phyloP scores from a whole-genome alignment of 2,888 invertebrate species.

The Sarcophaga carnaria region DNA sequence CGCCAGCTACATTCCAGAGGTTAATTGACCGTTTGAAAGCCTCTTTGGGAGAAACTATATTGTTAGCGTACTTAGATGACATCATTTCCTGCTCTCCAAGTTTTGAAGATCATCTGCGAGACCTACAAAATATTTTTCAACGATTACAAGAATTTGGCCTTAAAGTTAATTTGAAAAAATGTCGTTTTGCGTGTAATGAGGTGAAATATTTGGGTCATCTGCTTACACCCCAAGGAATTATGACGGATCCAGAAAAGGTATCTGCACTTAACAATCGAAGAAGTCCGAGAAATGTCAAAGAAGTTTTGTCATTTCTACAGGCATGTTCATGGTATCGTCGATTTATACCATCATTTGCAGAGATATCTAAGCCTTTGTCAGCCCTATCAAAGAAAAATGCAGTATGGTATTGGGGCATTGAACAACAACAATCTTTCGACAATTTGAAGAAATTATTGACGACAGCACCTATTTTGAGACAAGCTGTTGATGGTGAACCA shows the following conservation, averaged over 20 bases:
- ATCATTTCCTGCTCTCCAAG: conserved; percentile 1
- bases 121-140: neutral
- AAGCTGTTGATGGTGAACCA: neutral
- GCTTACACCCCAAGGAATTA: conserved; percentile 61
- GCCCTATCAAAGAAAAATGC: too few relatives aligned
- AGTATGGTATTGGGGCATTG: neutral
- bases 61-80: neutral
- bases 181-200: too few relatives aligned
- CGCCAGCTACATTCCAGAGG: too few relatives aligned
- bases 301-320: conserved; percentile 72
- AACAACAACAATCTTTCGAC: neutral
- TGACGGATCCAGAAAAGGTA: conserved; percentile 18
- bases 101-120: neutral
- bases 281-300: conserved; percentile 71
- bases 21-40: too few relatives aligned
- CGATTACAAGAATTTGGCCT: too few relatives aligned
- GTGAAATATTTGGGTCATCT: too few relatives aligned
- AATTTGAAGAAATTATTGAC: conserved; percentile 1
- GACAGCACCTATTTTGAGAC: neutral
- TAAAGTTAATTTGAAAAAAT: too few relatives aligned
- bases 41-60: neutral
- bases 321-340: conserved; percentile 70
- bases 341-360: too few relatives aligned
- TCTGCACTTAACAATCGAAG: conserved; percentile 62
- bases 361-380: too few relatives aligned